Evolutionary conservation across 2,113 vertebrate genomes (phyloP), one percentile per base, ranked within the genome.

Genomic region (Gymnorhina tibicen): DNA sequence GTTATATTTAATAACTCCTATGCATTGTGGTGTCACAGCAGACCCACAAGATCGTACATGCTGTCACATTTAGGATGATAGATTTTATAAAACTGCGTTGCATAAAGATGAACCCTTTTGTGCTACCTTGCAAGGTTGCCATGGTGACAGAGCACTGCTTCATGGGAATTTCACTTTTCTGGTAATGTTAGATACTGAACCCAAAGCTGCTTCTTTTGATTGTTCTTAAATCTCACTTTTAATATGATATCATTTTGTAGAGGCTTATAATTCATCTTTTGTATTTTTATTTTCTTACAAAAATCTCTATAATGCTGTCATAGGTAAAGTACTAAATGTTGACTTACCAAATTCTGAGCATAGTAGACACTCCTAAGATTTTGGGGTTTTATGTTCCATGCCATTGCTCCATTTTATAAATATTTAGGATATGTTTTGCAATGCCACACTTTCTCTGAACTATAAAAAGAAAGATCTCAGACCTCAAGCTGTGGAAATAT

Each of bases 91-190:
- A 97, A 96, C 67, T 85, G 32, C 64, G 49, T 95, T 98, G 96
- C 97, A 97, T 98, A 97, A 97, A 97, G 95, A 98, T 97, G 96
- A 98, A 93, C 78, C 78, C 79, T 97, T 98, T 98, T 97, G 93
- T 97, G 92, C 94, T 98, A 96, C 94, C 96, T 97, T 98, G 94
- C 78, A 80, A 93, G 74, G 98, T 98, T 98, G 89, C 96, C 96
- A 98, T 98, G 96, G 98, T 92, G 97, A 98, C 33, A 28, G 87
- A 97, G 85, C 92, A 72, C 91, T 97, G 95, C 97, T 98, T 97
- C 96, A 93, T 98, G 97, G 97, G 96, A 97, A 96, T 97, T 98
- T 97, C 93, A 95, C 87, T 97, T 98, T 97, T 97, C 95, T 98
- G 87, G 69, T 97, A 94, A 90, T 96, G 95, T 93, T 96, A 96